Conservation (phyloP, 2,888 invertebrate species). For the Galerucella calmariensis region DNA sequence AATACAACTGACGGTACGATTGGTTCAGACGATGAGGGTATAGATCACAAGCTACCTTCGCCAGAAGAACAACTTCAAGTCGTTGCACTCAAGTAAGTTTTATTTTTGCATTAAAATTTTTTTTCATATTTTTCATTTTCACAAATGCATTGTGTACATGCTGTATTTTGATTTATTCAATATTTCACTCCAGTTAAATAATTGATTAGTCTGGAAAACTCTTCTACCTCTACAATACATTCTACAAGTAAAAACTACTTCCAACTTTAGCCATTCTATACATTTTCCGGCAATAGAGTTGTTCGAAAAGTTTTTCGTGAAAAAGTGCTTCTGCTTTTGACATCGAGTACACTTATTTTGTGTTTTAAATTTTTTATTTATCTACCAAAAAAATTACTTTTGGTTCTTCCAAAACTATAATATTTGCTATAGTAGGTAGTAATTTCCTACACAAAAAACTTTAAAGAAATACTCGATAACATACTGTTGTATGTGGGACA, state of each 20-base stretch:
- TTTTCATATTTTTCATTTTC: no score
- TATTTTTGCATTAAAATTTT: neutral
- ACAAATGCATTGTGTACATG: no score
- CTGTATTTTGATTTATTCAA: no score
- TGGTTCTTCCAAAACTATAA: no score
- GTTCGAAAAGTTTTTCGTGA: neutral
- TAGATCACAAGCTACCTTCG: constrained; percentile 87
- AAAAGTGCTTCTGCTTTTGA: neutral
- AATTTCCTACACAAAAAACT: no score
- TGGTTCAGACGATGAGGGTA: constrained; percentile 74
- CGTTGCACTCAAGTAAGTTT: constrained; percentile 81
- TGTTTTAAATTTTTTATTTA: neutral
- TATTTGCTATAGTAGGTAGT: no score
- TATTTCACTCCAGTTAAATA: no score
- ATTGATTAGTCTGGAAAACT: neutral
- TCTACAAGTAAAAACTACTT: constrained; percentile 1
- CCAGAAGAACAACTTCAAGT: constrained; percentile 88
- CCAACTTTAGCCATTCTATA: neutral
- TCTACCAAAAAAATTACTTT: neutral
- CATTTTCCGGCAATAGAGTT: neutral
- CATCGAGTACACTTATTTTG: neutral
- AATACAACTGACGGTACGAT: constrained; percentile 66
- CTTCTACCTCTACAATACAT: neutral
- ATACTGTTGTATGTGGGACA: neutral
- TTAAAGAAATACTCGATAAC: neutral